phyloP scores from a whole-genome alignment of 2,797 vertebrate species.

The Fringilla coelebs region DNA sequence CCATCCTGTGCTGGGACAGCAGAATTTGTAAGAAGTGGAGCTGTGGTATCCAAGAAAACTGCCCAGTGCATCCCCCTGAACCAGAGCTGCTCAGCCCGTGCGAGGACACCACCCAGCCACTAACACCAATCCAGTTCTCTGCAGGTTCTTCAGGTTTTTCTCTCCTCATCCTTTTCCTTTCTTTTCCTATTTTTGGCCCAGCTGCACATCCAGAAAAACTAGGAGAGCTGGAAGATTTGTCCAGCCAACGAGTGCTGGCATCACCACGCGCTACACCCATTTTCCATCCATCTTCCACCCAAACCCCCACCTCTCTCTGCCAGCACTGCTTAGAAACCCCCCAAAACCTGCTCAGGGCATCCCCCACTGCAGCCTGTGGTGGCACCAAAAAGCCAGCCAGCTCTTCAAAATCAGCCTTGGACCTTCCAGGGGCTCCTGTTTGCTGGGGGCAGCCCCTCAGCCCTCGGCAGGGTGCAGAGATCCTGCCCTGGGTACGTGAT shows the following conservation, averaged over 20 bases:
- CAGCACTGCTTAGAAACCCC: not conserved
- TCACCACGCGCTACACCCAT: fast-evolving
- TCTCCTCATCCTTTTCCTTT: not conserved
- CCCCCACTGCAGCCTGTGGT: fast-evolving
- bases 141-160: not conserved
- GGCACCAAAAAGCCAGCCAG: not conserved
- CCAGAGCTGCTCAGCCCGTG: fast-evolving
- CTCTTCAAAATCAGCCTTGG: fast-evolving
- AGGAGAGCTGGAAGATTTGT: not conserved
- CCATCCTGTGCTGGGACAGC: not conserved
- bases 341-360: fast-evolving
- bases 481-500: fast-evolving
- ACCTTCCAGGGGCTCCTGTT: fast-evolving
- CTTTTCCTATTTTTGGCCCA: not conserved
- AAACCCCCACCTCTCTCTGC: not conserved
- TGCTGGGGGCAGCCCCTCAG: not conserved
- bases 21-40: not conserved
- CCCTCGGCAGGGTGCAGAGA: not conserved
- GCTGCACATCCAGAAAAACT: not conserved
- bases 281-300: not conserved
- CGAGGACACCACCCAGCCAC: not conserved
- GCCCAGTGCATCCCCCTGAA: too few relatives aligned
- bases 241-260: fast-evolving
- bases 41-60: not conserved
- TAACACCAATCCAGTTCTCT: not conserved